phyloP scores from a whole-genome alignment of 2,888 invertebrate species.

The Xestia xanthographa region DNA sequence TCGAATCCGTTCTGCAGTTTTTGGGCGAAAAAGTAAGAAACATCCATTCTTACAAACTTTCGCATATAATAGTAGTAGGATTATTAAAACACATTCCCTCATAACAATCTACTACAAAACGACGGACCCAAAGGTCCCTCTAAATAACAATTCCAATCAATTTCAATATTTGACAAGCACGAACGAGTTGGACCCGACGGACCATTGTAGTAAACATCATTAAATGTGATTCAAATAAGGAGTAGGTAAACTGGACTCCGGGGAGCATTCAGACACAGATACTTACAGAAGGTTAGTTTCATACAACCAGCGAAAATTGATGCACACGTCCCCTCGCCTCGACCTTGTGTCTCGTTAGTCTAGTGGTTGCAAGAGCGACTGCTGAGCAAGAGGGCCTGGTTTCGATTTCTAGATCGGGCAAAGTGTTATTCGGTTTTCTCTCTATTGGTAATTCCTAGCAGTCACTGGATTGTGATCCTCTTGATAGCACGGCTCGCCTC shows the following conservation, averaged over 20 bases:
- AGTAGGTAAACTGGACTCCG: constrained; percentile 58
- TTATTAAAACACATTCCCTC: constrained; percentile 2
- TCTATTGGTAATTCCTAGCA: neutral
- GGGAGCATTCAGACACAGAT: constrained; percentile 46
- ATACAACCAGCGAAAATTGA: no score
- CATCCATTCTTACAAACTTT: neutral
- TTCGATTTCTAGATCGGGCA: neutral
- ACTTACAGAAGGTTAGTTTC: constrained; percentile 14
- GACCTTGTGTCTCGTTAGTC: neutral
- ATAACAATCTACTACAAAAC: constrained; percentile 8
- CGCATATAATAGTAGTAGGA: neutral
- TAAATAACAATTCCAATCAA: constrained; percentile 53
- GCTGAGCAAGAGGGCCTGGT: neutral
- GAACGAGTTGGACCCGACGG: constrained; percentile 42
- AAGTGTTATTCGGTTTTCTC: neutral
- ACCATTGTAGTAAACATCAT: constrained; percentile 73
- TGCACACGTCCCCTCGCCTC: neutral
- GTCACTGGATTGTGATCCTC: neutral
- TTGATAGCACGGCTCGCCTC: neutral
- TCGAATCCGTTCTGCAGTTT: neutral
- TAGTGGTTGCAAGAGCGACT: neutral
- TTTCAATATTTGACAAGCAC: constrained; percentile 63
- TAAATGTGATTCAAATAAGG: constrained; percentile 75
- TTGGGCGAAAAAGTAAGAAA: neutral
- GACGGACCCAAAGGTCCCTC: neutral